A percentile compares a stretch with the other conserved stretches of the same genome.
Evolutionary conservation across 37 sponge, comb jelly and placozoan species (phyloP).

Genomic region (Beroe forskalii): DNA sequence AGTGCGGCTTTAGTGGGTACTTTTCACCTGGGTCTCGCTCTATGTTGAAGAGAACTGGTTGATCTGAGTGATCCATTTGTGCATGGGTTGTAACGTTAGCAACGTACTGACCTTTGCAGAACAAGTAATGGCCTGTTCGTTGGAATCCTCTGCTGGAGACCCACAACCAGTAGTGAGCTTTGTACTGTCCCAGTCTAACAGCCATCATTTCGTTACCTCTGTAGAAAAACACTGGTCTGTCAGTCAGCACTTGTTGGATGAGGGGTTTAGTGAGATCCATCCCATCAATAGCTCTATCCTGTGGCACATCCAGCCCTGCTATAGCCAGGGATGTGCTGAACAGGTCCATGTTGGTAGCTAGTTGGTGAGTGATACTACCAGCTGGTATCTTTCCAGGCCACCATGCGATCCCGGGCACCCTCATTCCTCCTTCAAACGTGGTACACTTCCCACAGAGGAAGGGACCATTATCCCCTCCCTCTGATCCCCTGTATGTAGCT

Average conservation of each 20-base stretch:
- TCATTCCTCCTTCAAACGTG: slow-evolving; percentile 83
- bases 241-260: background rate
- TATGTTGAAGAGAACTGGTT: slow-evolving; percentile 75
- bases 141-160: background rate
- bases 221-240: slow-evolving; percentile 72
- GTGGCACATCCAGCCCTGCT: slow-evolving; percentile 68
- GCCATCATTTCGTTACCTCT: slow-evolving; percentile 91
- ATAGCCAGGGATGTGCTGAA: slow-evolving; percentile 75
- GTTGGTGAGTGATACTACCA: slow-evolving; percentile 76
- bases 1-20: slow-evolving; percentile 55
- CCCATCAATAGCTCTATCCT: slow-evolving; percentile 78
- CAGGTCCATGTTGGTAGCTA: slow-evolving; percentile 80
- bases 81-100: slow-evolving; percentile 75
- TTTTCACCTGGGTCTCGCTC: slow-evolving; percentile 84
- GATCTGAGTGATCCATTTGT: slow-evolving; percentile 52
- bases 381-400: slow-evolving; percentile 79
- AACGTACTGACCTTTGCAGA: slow-evolving; percentile 78
- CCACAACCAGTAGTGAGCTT: slow-evolving; percentile 92
- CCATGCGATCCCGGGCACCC: slow-evolving; percentile 82
- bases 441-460: slow-evolving; percentile 85
- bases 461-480: slow-evolving; percentile 76
- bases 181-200: slow-evolving; percentile 73
- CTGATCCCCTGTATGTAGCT: slow-evolving; percentile 68
- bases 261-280: slow-evolving; percentile 69
- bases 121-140: slow-evolving; percentile 7